Evolutionary conservation across 64 coral and sea anemone species (phyloP).

Genomic region (Porites lutea): DNA sequence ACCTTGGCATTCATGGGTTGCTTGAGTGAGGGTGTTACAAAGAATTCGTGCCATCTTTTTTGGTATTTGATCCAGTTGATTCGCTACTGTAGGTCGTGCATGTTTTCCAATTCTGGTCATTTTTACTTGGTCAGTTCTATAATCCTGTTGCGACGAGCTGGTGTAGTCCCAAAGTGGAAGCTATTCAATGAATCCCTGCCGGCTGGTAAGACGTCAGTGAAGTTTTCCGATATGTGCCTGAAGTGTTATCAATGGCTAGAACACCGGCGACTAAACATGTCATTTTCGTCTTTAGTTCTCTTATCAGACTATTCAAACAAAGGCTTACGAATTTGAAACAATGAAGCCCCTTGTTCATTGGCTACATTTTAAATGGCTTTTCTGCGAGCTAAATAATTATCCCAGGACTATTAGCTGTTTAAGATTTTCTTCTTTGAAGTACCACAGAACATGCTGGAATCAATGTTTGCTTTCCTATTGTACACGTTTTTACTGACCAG

Average conservation of each 20-base stretch:
- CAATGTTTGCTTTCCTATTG: no score
- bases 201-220: no score
- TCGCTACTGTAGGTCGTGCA: neutral
- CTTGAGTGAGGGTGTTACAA: neutral
- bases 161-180: no score
- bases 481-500: no score
- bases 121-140: neutral
- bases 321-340: neutral
- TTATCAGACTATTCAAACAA: neutral
- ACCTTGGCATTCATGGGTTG: no score
- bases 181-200: no score
- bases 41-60: conserved; percentile 25
- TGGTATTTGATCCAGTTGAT: neutral
- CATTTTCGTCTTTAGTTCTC: neutral
- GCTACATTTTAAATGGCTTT: neutral
- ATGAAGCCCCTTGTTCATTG: neutral
- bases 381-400: no score
- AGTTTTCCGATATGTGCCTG: no score
- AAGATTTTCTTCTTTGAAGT: no score
- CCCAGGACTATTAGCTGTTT: no score
- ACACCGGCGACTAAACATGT: neutral
- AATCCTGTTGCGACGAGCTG: no score
- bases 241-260: neutral
- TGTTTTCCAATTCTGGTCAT: conserved; percentile 13
- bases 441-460: no score